These are phyloP conservation scores for Malacosoma neustria DNA, from an alignment of 2,888 invertebrate species.

Conservation along the genomic window DNA sequence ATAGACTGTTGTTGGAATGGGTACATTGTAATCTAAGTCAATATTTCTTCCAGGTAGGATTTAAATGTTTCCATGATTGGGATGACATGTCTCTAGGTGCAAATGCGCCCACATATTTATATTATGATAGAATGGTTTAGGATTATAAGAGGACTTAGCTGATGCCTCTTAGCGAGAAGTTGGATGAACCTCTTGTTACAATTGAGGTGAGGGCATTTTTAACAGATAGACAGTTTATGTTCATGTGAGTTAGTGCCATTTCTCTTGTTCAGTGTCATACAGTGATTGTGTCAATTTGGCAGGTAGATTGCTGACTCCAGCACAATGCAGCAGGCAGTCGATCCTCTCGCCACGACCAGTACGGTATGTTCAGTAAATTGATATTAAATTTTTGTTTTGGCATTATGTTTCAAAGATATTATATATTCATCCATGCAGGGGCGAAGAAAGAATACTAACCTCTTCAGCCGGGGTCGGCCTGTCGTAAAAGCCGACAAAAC, in stretches of 20 bases:
- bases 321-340: conserved; percentile 75
- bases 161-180: conserved; percentile 74
- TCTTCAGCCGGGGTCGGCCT: too few relatives aligned
- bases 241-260: too few relatives aligned
- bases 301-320: conserved; percentile 76
- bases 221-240: too few relatives aligned
- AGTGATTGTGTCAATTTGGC: conserved; percentile 56
- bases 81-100: conserved; percentile 58
- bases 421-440: too few relatives aligned
- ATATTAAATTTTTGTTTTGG: not conserved
- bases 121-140: conserved; percentile 70
- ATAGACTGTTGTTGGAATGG: too few relatives aligned
- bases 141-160: conserved; percentile 68
- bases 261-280: conserved; percentile 16
- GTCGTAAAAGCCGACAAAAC: too few relatives aligned
- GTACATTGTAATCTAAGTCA: too few relatives aligned
- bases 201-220: conserved; percentile 62
- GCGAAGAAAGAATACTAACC: too few relatives aligned
- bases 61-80: conserved; percentile 44
- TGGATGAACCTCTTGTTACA: conserved; percentile 73
- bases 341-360: conserved; percentile 71
- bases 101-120: conserved; percentile 51
- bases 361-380: conserved; percentile 40
- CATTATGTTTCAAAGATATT: not conserved
- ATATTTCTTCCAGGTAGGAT: conserved; percentile 53